A percentile compares a stretch with the other conserved stretches of the same genome.
Evolutionary conservation across 2,888 invertebrate genomes (phyloP).

Genomic region (Drosophila percnosoma): DNA sequence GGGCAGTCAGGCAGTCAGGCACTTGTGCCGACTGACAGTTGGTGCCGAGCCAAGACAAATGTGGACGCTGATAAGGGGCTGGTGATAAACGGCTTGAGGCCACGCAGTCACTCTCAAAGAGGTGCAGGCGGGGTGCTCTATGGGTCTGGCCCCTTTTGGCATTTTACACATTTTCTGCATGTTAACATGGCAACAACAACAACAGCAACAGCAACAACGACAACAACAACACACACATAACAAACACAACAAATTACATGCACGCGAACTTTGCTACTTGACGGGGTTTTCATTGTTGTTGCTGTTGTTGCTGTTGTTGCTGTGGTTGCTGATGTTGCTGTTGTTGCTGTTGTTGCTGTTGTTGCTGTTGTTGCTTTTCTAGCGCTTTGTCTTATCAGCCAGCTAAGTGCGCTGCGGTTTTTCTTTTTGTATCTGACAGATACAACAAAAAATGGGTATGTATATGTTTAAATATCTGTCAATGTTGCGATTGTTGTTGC

Average conservation of each 20-base stretch:
- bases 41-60: conserved; percentile 52
- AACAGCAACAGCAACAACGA: conserved; percentile 13
- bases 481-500: conserved; percentile 29
- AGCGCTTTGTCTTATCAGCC: conserved; percentile 57
- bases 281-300: conserved; percentile 12
- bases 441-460: conserved; percentile 42
- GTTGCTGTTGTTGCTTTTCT: conserved; percentile 23
- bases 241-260: conserved; percentile 45
- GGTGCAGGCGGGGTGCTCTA: conserved; percentile 4
- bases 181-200: conserved; percentile 55
- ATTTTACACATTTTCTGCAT: conserved; percentile 54
- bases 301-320: conserved; percentile 2
- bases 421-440: conserved; percentile 53
- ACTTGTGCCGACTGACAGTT: background rate
- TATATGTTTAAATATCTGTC: conserved; percentile 27
- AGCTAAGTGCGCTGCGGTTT: conserved; percentile 35
- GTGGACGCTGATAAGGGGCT: conserved; percentile 50
- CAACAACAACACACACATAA: background rate
- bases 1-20: conserved; percentile 5
- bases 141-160: conserved; percentile 34
- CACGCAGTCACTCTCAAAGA: background rate
- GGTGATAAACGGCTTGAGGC: conserved; percentile 44
- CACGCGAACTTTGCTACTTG: conserved; percentile 60
- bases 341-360: conserved; percentile 14
- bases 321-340: conserved; percentile 8